Conservation (phyloP, 2,797 vertebrate species). For the Pteronotus mesoamericanus region DNA sequence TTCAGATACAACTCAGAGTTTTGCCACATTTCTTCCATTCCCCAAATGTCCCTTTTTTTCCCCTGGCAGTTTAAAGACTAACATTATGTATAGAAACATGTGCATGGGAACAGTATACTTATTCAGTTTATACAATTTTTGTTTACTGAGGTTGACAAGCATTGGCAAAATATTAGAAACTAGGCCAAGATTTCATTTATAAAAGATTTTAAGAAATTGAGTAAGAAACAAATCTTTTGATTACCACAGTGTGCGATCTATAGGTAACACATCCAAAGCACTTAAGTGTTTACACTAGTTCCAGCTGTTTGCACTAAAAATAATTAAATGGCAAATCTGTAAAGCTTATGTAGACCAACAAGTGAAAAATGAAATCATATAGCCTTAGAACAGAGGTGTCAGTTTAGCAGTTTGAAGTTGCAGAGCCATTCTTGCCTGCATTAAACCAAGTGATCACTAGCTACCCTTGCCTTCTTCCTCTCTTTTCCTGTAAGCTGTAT, state of each 20-base stretch:
- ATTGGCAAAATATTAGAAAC: not conserved
- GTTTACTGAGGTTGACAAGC: not conserved
- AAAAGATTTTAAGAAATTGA: conserved; percentile 29
- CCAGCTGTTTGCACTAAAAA: conserved; percentile 38
- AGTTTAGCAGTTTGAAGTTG: not conserved
- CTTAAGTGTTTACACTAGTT: conserved; percentile 37
- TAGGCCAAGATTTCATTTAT: conserved; percentile 10
- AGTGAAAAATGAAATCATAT: not conserved
- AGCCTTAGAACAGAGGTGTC: not conserved
- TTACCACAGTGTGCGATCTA: conserved; percentile 63
- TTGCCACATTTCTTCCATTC: not conserved
- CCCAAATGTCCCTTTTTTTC: not conserved
- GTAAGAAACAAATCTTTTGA: conserved; percentile 45
- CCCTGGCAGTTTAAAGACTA: not conserved
- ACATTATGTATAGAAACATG: not conserved
- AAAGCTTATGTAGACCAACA: not conserved
- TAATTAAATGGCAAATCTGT: not conserved
- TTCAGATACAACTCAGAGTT: not conserved
- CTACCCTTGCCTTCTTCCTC: conserved; percentile 70
- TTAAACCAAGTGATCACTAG: not conserved
- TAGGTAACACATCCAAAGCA: conserved; percentile 64
- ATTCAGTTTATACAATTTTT: not conserved
- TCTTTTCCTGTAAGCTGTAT: conserved; percentile 91
- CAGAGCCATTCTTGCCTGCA: not conserved
- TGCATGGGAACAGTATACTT: not conserved